A percentile compares a stretch with the other conserved stretches of the same genome.
Evolutionary conservation across 2,797 vertebrate genomes (phyloP).

Genomic region (Gymnodraco acuticeps): DNA sequence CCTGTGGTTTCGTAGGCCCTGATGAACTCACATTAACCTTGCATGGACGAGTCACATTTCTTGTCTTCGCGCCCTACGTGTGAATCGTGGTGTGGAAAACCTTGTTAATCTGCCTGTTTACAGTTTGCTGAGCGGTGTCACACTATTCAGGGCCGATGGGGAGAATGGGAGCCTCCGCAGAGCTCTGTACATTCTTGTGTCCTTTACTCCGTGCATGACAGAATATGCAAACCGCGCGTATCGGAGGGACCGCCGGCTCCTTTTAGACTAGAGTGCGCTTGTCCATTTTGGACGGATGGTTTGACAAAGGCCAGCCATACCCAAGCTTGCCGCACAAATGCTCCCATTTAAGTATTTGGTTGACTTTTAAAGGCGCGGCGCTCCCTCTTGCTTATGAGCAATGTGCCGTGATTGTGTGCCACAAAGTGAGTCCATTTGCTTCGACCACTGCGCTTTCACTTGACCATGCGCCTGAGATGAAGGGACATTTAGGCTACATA

Average conservation of each 20-base stretch:
- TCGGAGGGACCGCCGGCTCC: slow-evolving; percentile 41
- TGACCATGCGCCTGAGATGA: slow-evolving; percentile 68
- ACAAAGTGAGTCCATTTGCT: slow-evolving; percentile 60
- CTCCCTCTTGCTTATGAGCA: slow-evolving; percentile 39
- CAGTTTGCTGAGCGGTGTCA: slow-evolving; percentile 73
- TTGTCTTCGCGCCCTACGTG: slow-evolving; percentile 56
- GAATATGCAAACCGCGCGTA: slow-evolving; percentile 46
- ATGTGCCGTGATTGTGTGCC: slow-evolving; percentile 61
- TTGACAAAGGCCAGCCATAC: slow-evolving; percentile 67
- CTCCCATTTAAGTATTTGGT: slow-evolving; percentile 72
- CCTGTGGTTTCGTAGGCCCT: slow-evolving; percentile 32
- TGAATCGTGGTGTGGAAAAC: slow-evolving; percentile 68
- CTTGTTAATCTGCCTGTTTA: slow-evolving; percentile 75
- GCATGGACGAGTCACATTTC: slow-evolving; percentile 53
- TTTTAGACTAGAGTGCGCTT: slow-evolving; percentile 48
- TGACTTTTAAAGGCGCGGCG: slow-evolving; percentile 46
- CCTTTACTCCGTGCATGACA: slow-evolving; percentile 55
- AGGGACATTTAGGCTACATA: slow-evolving; percentile 80
- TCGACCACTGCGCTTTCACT: slow-evolving; percentile 55
- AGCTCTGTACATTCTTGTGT: slow-evolving; percentile 41
- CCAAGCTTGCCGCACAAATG: slow-evolving; percentile 66
- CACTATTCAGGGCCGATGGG: slow-evolving; percentile 57
- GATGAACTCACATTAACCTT: slow-evolving; percentile 60
- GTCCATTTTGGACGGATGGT: slow-evolving; percentile 70
- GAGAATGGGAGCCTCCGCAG: slow-evolving; percentile 50